Base-by-base conservation (phyloP, 2,888 invertebrate species). In the Agonopterix arenella region DNA sequence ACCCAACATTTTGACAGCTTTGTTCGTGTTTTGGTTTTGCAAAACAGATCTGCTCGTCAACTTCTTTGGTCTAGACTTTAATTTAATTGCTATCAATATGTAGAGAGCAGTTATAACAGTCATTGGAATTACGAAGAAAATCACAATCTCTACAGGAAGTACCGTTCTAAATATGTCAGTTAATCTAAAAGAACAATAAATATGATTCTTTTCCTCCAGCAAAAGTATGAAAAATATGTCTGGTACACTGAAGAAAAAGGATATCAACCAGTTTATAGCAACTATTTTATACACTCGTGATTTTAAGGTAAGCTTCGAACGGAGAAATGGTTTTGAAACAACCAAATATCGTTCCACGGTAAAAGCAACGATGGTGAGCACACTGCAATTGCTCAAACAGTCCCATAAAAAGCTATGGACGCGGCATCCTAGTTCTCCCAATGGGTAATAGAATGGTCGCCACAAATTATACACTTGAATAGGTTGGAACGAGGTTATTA, bases 341-440 rank as follows among this genome's bases (percentile, higher is more conserved):
- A 96, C 96, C 10, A 96, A 90, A 73, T 96, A 97, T 40, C 97
- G 91, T 76, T 97, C 97, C 9, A 96, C 91, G 0, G 95, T 97
- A 74, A 97, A 96, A 0, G 96, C 96, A 0, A 95, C 94, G 56
- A 97, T 97, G 1, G 94, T 95, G 28, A 95, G 84, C 0, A 97
- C 94, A 4, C 96, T 96, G 8, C 95, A 94, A 71, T 95, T 95
- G 52, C 94, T 92, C 0, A 94, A 91, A n/a, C 94, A 93, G 74
- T 97, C 96, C 50, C 95, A 94, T 0, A 95, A 91, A 47, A 96
- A 90, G 50, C 93, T 93, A 64, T 92, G 92, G 41, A 94, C 68
- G 8, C 94, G 88, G 78, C 97, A 97, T 50, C 96, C 94, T 1
- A 91, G 89, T 70, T 95, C 94, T 0, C 95, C 95, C 59, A 96